phyloP scores from a whole-genome alignment of 2,113 vertebrate genomes.

The Saguinus imperator region DNA sequence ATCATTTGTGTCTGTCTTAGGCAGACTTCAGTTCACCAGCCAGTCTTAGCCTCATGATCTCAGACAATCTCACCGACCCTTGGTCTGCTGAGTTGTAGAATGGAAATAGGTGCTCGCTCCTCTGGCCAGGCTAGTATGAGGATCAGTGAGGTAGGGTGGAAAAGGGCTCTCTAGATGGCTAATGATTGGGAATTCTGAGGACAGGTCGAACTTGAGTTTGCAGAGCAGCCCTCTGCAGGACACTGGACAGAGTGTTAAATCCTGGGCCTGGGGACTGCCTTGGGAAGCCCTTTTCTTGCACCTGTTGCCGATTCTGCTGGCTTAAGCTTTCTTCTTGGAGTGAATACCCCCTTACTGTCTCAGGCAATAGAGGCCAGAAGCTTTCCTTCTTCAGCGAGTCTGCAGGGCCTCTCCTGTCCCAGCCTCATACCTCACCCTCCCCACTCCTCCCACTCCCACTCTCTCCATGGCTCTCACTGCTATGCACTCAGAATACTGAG shows the following conservation, averaged over 20 bases:
- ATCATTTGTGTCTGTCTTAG: background rate
- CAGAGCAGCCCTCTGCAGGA: background rate
- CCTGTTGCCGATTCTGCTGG: background rate
- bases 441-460: background rate
- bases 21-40: background rate
- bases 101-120: conserved; percentile 28
- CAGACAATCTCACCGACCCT: background rate
- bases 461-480: background rate
- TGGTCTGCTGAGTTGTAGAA: background rate
- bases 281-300: background rate
- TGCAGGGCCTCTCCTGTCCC: background rate
- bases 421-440: background rate
- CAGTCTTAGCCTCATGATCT: background rate
- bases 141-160: background rate
- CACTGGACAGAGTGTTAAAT: background rate
- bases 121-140: background rate
- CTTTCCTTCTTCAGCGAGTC: background rate
- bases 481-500: background rate
- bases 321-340: background rate
- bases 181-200: background rate
- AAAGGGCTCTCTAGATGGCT: background rate
- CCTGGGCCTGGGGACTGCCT: background rate
- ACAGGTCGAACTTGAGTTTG: background rate
- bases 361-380: background rate
- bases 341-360: background rate